Conservation (phyloP, 2,113 vertebrate genomes). For the Bubalus kerabau region DNA sequence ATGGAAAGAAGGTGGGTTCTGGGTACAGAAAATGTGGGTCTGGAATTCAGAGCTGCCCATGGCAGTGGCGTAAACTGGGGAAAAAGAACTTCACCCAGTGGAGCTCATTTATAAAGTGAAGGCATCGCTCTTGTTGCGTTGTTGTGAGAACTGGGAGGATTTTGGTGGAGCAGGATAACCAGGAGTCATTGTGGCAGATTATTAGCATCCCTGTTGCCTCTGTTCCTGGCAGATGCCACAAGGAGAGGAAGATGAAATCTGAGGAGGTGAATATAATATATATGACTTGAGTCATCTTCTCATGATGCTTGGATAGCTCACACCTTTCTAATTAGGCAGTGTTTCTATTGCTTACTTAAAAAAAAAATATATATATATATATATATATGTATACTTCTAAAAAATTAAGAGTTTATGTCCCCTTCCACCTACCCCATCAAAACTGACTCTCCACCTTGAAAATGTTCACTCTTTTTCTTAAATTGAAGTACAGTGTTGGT, state of each 20-base stretch:
- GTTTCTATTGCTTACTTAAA: background rate
- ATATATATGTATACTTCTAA: background rate
- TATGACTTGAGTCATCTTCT: background rate
- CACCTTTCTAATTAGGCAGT: background rate
- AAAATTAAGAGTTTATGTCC: background rate
- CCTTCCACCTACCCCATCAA: background rate
- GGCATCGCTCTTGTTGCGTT: rapidly evolving
- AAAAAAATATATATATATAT: background rate
- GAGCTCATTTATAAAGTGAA: background rate
- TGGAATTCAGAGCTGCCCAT: background rate
- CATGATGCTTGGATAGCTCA: background rate
- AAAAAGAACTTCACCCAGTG: background rate
- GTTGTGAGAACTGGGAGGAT: background rate
- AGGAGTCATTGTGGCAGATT: background rate
- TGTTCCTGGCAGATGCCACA: background rate
- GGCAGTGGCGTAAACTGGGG: rapidly evolving
- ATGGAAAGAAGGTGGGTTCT: background rate
- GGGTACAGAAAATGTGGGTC: background rate
- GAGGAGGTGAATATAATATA: background rate
- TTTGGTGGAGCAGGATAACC: background rate
- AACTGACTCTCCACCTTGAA: background rate
- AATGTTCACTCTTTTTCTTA: background rate
- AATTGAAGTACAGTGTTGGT: background rate
- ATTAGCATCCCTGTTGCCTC: background rate
- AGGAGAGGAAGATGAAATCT: background rate